Conservation (phyloP, 2,888 invertebrate genomes). For the Lymantria monacha region DNA sequence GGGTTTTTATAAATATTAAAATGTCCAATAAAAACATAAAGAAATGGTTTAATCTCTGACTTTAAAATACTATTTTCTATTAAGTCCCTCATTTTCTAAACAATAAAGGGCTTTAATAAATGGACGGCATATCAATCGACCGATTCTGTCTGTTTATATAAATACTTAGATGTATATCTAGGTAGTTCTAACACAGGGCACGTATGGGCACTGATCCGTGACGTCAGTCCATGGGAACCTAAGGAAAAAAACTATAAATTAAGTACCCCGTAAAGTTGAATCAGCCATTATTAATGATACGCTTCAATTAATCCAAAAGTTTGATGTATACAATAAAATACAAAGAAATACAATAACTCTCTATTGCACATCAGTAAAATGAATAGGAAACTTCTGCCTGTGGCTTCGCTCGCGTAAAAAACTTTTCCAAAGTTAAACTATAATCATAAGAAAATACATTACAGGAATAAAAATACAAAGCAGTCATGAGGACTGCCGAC, state of each 20-base stretch:
- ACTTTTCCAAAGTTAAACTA: too few species aligned
- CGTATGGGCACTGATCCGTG: conserved; percentile 31
- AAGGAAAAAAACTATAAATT: conserved; percentile 30
- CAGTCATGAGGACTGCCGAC: too few species aligned
- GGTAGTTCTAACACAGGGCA: conserved; percentile 19
- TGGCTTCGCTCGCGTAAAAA: too few species aligned
- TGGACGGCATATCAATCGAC: not conserved
- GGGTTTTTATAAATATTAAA: too few species aligned
- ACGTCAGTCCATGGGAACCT: conserved; percentile 33
- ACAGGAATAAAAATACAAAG: too few species aligned
- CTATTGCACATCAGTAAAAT: too few species aligned
- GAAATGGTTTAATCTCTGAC: too few species aligned
- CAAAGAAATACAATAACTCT: too few species aligned
- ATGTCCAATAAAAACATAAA: too few species aligned
- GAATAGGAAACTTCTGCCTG: too few species aligned
- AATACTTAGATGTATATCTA: conserved; percentile 22
- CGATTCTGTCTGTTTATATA: not conserved
- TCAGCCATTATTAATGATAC: conserved; percentile 55
- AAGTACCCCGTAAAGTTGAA: conserved; percentile 49
- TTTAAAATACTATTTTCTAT: not conserved
- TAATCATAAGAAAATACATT: too few species aligned
- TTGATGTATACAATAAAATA: not conserved
- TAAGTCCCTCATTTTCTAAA: not conserved
- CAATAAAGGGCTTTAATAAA: not conserved
- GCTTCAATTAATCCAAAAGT: conserved; percentile 21